Percentiles rank a stretch among this genome's conserved stretches.
These are phyloP conservation scores for Onchidella celtica DNA, from an alignment of 2,888 invertebrate species.

Conservation along the genomic window DNA sequence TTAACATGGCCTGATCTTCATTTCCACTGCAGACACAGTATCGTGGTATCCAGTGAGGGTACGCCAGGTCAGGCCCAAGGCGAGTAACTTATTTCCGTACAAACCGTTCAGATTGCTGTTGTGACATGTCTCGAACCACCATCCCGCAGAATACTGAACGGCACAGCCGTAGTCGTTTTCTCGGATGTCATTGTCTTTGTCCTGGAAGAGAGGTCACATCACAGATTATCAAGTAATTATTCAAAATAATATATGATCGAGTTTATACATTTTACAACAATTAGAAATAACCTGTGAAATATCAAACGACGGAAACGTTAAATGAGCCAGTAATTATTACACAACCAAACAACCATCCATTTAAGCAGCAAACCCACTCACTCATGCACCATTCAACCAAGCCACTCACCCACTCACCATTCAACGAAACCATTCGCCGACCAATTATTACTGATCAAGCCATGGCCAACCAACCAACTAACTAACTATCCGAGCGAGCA, in stretches of 20 bases:
- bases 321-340: no score
- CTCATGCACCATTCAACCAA: no score
- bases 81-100: not conserved
- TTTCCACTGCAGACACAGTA: not conserved
- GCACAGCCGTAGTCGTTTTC: not conserved
- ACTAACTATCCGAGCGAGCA: not conserved
- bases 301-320: no score
- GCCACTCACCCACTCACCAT: no score
- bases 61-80: not conserved
- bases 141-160: not conserved
- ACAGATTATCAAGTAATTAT: no score
- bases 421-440: no score
- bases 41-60: not conserved
- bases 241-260: no score
- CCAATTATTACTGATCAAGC: no score
- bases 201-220: not conserved
- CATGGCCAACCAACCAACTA: not conserved
- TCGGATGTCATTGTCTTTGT: not conserved
- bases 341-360: no score
- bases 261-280: no score
- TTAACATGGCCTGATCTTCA: not conserved
- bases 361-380: not conserved
- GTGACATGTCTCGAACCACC: not conserved
- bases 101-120: not conserved
- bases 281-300: no score